A percentile compares a stretch with the other conserved stretches of the same genome.
These are phyloP conservation scores for Zaprionus taronus DNA, from an alignment of 1,140 invertebrate species.

Conservation along the genomic window DNA sequence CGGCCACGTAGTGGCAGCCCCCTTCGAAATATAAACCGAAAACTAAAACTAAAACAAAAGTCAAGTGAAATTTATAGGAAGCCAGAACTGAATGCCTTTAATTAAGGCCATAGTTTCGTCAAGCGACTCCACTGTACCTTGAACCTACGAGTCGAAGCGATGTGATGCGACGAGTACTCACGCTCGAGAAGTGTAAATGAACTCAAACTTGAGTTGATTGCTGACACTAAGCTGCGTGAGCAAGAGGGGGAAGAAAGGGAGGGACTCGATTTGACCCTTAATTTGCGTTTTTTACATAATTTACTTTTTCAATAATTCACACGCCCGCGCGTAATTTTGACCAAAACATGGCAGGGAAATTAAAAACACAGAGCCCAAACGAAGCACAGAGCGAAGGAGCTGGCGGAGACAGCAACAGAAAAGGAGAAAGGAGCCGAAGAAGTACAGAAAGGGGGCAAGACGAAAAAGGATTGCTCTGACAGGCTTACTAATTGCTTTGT, in stretches of 20 bases:
- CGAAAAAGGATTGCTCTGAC: conserved; percentile 77
- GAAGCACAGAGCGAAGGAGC: conserved; percentile 8
- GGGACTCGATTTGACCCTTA: conserved; percentile 36
- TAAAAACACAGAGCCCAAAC: conserved; percentile 45
- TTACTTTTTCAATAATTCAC: conserved; percentile 81
- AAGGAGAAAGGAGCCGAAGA: not conserved
- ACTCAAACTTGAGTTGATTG: not conserved
- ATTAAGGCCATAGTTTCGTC: conserved; percentile 26
- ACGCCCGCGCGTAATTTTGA: conserved; percentile 68
- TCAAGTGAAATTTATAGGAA: conserved; percentile 22
- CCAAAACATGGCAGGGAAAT: conserved; percentile 74
- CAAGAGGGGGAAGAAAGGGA: not conserved
- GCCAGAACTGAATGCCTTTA: conserved; percentile 19
- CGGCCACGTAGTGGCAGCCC: conserved; percentile 47
- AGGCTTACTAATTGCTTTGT: conserved; percentile 80
- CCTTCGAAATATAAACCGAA: conserved; percentile 56
- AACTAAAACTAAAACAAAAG: conserved; percentile 62
- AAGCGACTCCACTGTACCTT: not conserved
- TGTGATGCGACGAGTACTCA: not conserved
- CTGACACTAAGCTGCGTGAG: not conserved
- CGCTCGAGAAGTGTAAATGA: conserved; percentile 3
- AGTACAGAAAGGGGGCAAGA: conserved; percentile 22
- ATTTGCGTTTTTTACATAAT: conserved; percentile 70
- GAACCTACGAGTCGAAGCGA: not conserved
- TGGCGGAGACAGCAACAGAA: conserved; percentile 1